Evolutionary conservation across 2,888 invertebrate genomes (phyloP), one percentile per base, ranked within the genome.

Genomic region (Helleia helle): DNA sequence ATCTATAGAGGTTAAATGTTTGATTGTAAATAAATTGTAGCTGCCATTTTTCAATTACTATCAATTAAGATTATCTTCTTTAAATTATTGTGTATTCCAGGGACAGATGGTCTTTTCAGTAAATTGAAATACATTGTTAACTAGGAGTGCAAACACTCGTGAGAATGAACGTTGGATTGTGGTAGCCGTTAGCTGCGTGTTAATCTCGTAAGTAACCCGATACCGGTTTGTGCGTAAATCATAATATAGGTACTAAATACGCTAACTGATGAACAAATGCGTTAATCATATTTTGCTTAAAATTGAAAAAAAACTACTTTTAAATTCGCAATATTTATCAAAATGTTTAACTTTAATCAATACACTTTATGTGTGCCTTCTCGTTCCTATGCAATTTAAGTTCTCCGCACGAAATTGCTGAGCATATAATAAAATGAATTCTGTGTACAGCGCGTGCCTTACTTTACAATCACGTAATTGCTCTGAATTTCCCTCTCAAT

Each of bases 401-500:
- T 30, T 30, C 30, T 15, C 5, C 9, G 30, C 15, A 30, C 30
- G 15, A 6, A 30, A n/a, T n/a, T n/a, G n/a, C n/a, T n/a, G n/a
- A n/a, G n/a, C n/a, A 9, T 14, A 15, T 18, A 34, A 17, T 7
- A 18, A 4, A 11, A 22, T 22, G 12, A 17, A 31, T 22, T 9
- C 34, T 17, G 59, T 71, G 71, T 68, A 64, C 62, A 51, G 50
- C 56, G 50, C 58, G 58, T 54, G 51, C 54, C 50, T 50, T 27
- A 28, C 43, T 49, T 49, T 47, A 44, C 46, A 56, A 59, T 60
- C 57, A 47, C 56, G 63, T 71, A 76, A 79, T 79, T 77, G 69
- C 59, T 65, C 65, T 66, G 64, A 74, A 72, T 72, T 67, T 60
- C 64, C 47, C 58, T 63, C 59, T 58, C 58, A 60, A 62, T 69